A percentile compares a stretch with the other conserved stretches of the same genome.
phyloP scores from a whole-genome alignment of 2,113 vertebrate genomes.

The Aix galericulata region DNA sequence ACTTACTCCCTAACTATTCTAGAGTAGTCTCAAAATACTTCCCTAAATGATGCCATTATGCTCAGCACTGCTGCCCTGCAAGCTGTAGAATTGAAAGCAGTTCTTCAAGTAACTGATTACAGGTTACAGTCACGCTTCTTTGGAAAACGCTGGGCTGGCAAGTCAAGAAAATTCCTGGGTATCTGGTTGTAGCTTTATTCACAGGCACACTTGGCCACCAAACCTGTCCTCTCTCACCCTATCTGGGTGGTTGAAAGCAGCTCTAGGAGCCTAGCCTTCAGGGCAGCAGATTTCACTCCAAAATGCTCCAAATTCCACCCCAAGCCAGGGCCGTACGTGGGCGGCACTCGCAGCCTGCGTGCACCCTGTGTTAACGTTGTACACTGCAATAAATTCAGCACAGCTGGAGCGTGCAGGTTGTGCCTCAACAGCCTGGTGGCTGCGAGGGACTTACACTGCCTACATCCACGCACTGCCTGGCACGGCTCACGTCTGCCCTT shows the following conservation, averaged over 20 bases:
- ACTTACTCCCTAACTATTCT: background rate
- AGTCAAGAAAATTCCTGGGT: background rate
- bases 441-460: rapidly evolving
- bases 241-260: background rate
- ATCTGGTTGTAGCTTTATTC: background rate
- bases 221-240: background rate
- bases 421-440: background rate
- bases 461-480: background rate
- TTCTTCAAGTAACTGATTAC: background rate
- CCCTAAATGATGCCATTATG: rapidly evolving
- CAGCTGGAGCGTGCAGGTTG: background rate
- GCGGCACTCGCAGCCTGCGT: background rate
- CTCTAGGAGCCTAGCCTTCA: background rate
- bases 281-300: background rate
- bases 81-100: background rate
- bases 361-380: too few relatives aligned
- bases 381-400: background rate
- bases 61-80: background rate
- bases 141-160: background rate
- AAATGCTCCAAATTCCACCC: background rate
- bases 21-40: background rate
- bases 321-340: rapidly evolving
- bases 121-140: background rate
- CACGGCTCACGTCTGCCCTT: background rate
- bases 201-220: background rate